Conservation (phyloP, 2,113 vertebrate species). For the Gymnorhina tibicen region DNA sequence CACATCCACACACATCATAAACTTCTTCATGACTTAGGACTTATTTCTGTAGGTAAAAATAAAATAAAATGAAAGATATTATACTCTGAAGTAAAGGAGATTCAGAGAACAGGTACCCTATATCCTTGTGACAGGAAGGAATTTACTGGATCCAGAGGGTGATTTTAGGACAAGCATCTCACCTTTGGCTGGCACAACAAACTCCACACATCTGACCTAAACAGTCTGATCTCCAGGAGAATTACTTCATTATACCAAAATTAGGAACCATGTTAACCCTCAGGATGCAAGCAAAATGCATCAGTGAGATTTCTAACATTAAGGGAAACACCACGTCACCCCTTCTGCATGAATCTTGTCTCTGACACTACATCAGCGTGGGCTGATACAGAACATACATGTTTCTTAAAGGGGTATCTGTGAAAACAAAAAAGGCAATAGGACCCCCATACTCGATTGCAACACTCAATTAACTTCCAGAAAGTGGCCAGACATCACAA, state of each 20-base stretch:
- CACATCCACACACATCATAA: background rate
- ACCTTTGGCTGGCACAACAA: background rate
- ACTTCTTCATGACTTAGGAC: background rate
- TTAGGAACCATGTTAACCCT: background rate
- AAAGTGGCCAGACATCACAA: background rate
- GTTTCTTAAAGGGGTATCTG: background rate
- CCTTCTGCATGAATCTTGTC: background rate
- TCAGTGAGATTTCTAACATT: background rate
- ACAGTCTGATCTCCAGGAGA: background rate
- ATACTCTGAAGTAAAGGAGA: background rate
- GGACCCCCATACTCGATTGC: background rate
- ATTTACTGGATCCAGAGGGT: background rate
- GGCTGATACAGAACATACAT: background rate
- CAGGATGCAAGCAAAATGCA: background rate
- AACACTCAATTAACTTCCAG: background rate
- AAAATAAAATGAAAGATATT: background rate
- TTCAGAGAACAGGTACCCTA: background rate
- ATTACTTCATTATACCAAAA: background rate
- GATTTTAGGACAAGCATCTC: background rate
- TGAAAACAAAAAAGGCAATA: background rate
- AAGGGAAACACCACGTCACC: background rate
- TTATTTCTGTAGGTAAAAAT: background rate
- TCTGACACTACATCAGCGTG: background rate
- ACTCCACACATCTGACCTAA: background rate
- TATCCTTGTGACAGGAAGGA: background rate